Evolutionary conservation across 2,113 vertebrate genomes (phyloP).

Genomic region (Dolichotis patagonum): DNA sequence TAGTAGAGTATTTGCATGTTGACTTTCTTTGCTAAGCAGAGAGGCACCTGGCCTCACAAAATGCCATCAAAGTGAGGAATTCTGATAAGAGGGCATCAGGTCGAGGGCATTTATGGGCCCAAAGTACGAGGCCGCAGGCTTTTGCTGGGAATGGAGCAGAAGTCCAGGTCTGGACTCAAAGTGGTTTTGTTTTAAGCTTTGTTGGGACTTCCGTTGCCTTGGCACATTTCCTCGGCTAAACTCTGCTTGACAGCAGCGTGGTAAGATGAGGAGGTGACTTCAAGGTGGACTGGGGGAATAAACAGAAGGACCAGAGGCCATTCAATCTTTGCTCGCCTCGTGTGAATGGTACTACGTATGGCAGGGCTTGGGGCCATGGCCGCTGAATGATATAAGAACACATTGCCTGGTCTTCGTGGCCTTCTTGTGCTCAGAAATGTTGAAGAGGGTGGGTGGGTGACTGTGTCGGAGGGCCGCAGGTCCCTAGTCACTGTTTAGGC

Average conservation of each 20-base stretch:
- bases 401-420: neutral
- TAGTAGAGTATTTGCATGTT: neutral
- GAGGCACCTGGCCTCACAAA: constrained; percentile 14
- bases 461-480: neutral
- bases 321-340: neutral
- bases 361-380: neutral
- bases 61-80: neutral
- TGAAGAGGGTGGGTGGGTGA: neutral
- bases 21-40: constrained; percentile 24
- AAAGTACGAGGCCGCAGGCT: neutral
- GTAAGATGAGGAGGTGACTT: neutral
- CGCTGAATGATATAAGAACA: neutral
- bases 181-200: neutral
- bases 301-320: neutral
- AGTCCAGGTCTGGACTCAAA: neutral
- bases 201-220: neutral
- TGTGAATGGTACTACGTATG: neutral
- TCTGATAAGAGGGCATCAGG: neutral
- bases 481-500: neutral
- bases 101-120: neutral
- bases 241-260: neutral
- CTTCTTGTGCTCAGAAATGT: neutral
- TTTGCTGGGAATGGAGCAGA: neutral
- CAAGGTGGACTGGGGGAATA: accelerated
- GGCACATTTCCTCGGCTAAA: neutral